Evolutionary conservation across 2,797 vertebrate species (phyloP).

Genomic region (Myripristis jacobus): DNA sequence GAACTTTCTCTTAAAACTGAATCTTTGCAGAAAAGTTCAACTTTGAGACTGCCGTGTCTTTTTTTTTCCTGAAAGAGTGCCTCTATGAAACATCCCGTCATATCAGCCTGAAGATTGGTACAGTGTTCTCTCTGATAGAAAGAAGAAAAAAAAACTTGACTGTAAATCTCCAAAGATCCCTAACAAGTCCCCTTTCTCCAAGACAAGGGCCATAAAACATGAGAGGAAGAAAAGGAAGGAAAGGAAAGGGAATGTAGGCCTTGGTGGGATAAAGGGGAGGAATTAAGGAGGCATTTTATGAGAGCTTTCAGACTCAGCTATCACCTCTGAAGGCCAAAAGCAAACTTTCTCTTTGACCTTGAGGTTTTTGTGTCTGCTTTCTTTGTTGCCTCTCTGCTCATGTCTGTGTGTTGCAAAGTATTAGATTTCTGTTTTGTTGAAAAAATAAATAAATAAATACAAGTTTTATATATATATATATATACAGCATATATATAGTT

Average conservation of each 20-base stretch:
- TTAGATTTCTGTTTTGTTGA: constrained; percentile 25
- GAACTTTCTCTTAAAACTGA: constrained; percentile 69
- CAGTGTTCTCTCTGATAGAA: constrained; percentile 72
- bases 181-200: constrained; percentile 75
- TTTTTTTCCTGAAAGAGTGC: constrained; percentile 56
- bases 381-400: constrained; percentile 36
- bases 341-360: constrained; percentile 75
- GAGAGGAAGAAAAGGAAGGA: constrained; percentile 51
- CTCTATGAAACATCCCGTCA: constrained; percentile 76
- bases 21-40: constrained; percentile 64
- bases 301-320: constrained; percentile 68
- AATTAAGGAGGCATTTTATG: constrained; percentile 82
- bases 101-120: constrained; percentile 73
- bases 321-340: constrained; percentile 71
- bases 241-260: constrained; percentile 60
- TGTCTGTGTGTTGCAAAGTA: constrained; percentile 3
- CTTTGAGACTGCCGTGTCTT: constrained; percentile 67
- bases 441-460: background rate
- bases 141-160: constrained; percentile 72
- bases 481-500: constrained; percentile 17
- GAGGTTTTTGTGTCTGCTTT: constrained; percentile 24
- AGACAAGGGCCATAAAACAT: constrained; percentile 83
- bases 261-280: constrained; percentile 75
- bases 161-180: constrained; percentile 83
- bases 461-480: background rate